Evolutionary conservation across 2,797 vertebrate species (phyloP).

Genomic region (Anguilla marmorata): DNA sequence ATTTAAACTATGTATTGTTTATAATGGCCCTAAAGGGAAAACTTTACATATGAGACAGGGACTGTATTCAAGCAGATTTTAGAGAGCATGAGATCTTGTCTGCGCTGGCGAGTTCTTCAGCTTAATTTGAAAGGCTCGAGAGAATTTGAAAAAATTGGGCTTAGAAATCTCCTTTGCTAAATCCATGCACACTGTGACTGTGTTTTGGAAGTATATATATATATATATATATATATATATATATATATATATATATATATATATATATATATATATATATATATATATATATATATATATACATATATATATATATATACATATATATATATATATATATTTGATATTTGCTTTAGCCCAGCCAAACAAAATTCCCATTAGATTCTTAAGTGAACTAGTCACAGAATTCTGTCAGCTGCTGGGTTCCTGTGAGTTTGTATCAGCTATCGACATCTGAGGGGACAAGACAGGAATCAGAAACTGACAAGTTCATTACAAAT

Average conservation of each 20-base stretch:
- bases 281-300: not conserved
- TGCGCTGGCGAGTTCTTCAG: not conserved
- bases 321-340: no score
- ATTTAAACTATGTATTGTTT: not conserved
- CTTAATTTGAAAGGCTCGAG: not conserved
- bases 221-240: no score
- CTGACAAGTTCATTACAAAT: constrained; percentile 18
- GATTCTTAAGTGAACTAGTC: not conserved
- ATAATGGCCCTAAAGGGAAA: not conserved
- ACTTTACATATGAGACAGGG: not conserved
- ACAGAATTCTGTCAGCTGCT: not conserved
- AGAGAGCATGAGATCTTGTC: not conserved
- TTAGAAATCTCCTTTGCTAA: not conserved
- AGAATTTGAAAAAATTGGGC: not conserved
- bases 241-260: no score
- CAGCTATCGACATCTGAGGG: constrained; percentile 6
- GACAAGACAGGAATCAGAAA: constrained; percentile 3
- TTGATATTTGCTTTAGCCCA: not conserved
- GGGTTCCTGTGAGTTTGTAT: not conserved
- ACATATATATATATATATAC: no score
- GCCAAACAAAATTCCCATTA: not conserved
- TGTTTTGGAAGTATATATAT: not conserved
- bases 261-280: no score
- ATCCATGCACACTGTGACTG: not conserved
- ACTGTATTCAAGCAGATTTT: not conserved